Percentiles rank a stretch among this genome's conserved stretches.
These are phyloP conservation scores for Crotalus tigris DNA, from an alignment of 2,113 vertebrate species.

Conservation along the genomic window DNA sequence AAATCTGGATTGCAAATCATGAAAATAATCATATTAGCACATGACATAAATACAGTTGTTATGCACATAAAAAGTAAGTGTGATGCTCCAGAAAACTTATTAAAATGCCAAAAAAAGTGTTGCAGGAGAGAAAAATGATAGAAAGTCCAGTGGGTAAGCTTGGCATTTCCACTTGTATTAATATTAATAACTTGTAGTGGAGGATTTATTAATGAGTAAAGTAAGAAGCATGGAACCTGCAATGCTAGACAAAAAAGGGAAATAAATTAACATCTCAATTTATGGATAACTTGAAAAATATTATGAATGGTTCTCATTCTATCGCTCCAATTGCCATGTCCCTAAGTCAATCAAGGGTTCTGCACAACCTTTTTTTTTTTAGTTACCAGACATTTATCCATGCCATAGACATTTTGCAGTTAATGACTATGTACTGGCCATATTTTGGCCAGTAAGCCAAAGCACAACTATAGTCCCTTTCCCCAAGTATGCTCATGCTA, in stretches of 20 bases:
- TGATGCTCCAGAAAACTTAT: not conserved
- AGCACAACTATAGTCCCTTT: not conserved
- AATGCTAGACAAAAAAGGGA: not conserved
- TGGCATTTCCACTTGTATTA: constrained; percentile 15
- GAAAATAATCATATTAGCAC: no score
- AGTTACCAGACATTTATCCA: not conserved
- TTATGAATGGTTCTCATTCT: not conserved
- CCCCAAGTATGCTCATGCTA: not conserved
- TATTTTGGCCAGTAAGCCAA: not conserved
- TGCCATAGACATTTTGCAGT: not conserved
- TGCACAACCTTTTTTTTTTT: not conserved
- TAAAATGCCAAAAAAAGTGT: constrained; percentile 25
- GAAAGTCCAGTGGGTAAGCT: constrained; percentile 35
- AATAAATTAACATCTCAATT: not conserved
- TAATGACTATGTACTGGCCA: no score
- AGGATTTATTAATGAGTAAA: constrained; percentile 34
- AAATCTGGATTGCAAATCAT: no score
- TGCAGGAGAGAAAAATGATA: constrained; percentile 30
- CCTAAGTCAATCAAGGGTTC: not conserved
- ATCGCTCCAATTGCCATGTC: not conserved
- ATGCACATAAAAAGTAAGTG: no score
- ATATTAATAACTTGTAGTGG: constrained; percentile 36
- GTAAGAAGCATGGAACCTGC: not conserved
- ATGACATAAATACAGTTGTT: no score
- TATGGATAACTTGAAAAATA: not conserved